Evolutionary conservation across 1,140 invertebrate genomes (phyloP).

Genomic region (Episyrphus balteatus): DNA sequence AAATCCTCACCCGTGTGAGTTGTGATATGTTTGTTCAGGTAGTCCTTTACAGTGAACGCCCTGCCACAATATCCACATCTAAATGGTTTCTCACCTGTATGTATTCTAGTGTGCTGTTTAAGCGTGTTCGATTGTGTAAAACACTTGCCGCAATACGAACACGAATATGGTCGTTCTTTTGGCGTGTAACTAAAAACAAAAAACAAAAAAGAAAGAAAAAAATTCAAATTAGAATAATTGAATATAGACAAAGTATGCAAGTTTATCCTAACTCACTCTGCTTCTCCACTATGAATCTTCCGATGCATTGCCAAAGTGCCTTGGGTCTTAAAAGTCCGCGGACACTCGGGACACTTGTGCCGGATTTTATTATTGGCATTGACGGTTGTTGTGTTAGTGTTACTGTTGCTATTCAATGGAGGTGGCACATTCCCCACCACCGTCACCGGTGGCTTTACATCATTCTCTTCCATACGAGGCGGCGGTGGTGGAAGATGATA

Average conservation of each 20-base stretch:
- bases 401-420: constrained; percentile 31
- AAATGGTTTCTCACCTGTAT: constrained; percentile 39
- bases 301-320: constrained; percentile 34
- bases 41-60: constrained; percentile 38
- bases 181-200: constrained; percentile 26
- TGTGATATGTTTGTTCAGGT: constrained; percentile 38
- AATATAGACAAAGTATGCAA: neutral
- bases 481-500: no score
- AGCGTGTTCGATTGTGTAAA: constrained; percentile 49
- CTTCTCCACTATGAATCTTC: constrained; percentile 36
- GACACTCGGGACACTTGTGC: constrained; percentile 33
- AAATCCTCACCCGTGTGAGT: constrained; percentile 33
- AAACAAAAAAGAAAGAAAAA: constrained; percentile 7
- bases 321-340: constrained; percentile 33
- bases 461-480: constrained; percentile 2
- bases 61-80: constrained; percentile 38
- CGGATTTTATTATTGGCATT: constrained; percentile 24
- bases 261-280: constrained; percentile 27
- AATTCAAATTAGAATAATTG: neutral
- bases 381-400: constrained; percentile 11
- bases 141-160: constrained; percentile 55
- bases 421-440: constrained; percentile 23
- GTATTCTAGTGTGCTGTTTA: constrained; percentile 37
- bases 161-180: constrained; percentile 46
- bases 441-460: constrained; percentile 26